Evolutionary conservation across 2,888 invertebrate species (phyloP), one percentile per base, ranked within the genome.

Genomic region (Shargacucullia verbasci): DNA sequence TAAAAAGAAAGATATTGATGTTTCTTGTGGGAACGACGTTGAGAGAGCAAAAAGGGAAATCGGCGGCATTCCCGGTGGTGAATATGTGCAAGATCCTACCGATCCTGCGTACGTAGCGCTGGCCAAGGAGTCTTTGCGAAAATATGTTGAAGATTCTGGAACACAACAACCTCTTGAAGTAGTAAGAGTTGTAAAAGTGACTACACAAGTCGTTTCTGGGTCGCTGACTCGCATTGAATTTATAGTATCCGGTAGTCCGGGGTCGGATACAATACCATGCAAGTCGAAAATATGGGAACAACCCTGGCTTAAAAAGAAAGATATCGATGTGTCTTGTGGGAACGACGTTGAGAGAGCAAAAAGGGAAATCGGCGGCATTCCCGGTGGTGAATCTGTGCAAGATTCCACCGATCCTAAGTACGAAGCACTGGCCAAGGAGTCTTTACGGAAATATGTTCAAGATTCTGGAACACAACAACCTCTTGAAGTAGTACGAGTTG

Each of bases 181-280:
- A 8, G 4, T 56, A 0, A 2, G 6, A 0, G 50, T 84, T 11
- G 43, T 54, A 10, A 70, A 60, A 33, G 84, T 79, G 2, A 53
- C 59, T 0, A 78, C 70, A 0, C 83, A 83, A 65, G 70, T 78
- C 0, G 82, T 82, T n/a, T n/a, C 77, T 0, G 84, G 83, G 0
- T 0, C 8, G 0, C 0, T 58, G 8, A 84, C 78, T 6, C 20
- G 0, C 4, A 69, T 81, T 5, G 25, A 69, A 35, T 81, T 81
- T 47, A 41, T 48, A 4, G 66, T 73, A 9, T 35, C 45, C 0
- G 31, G 55, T 9, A 34, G n/a, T 5, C 14, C 13, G 11, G 14
- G 12, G 6, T 8, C 41, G 0, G 2, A 37, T 10, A 8, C 0
- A n/a, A 6, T n/a, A 0, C 43, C 34, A 43, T 83, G 82, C 35